These are phyloP conservation scores for Brachyistius frenatus DNA, from an alignment of 2,113 vertebrate species.

Conservation along the genomic window DNA sequence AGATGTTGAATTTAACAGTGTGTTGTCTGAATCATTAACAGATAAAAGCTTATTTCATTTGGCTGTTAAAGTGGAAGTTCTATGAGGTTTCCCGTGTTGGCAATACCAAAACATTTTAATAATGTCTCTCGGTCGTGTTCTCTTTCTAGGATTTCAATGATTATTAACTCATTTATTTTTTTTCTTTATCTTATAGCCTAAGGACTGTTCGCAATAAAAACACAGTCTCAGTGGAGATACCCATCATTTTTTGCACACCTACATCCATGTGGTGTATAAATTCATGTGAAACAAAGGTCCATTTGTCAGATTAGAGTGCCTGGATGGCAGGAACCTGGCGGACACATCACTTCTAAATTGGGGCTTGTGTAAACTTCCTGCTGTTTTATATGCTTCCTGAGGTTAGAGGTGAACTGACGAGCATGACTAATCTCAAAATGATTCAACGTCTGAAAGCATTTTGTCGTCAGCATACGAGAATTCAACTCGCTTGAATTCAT, in stretches of 20 bases:
- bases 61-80: slow-evolving; percentile 25
- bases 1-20: slow-evolving; percentile 8
- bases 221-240: neutral
- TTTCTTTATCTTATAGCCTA: slow-evolving; percentile 9
- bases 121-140: neutral
- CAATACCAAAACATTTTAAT: neutral
- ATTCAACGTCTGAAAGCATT: slow-evolving; percentile 71
- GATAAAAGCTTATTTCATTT: slow-evolving; percentile 30
- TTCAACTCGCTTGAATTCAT: slow-evolving; percentile 67
- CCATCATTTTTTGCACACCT: neutral
- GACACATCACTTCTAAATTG: slow-evolving; percentile 64
- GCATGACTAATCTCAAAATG: slow-evolving; percentile 75
- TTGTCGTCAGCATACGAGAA: slow-evolving; percentile 59
- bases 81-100: slow-evolving; percentile 8
- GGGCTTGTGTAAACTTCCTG: slow-evolving; percentile 80
- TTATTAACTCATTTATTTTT: neutral
- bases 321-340: slow-evolving; percentile 19
- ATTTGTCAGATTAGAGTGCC: slow-evolving; percentile 70
- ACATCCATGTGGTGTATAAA: slow-evolving; percentile 29
- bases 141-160: slow-evolving; percentile 19
- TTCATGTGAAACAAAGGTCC: slow-evolving; percentile 48
- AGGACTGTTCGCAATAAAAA: neutral
- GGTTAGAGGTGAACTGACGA: slow-evolving; percentile 69
- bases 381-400: slow-evolving; percentile 80
- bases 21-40: slow-evolving; percentile 27